Evolutionary conservation across 2,797 vertebrate genomes (phyloP), one percentile per base, ranked within the genome.

Genomic region (Glyptemys insculpta): DNA sequence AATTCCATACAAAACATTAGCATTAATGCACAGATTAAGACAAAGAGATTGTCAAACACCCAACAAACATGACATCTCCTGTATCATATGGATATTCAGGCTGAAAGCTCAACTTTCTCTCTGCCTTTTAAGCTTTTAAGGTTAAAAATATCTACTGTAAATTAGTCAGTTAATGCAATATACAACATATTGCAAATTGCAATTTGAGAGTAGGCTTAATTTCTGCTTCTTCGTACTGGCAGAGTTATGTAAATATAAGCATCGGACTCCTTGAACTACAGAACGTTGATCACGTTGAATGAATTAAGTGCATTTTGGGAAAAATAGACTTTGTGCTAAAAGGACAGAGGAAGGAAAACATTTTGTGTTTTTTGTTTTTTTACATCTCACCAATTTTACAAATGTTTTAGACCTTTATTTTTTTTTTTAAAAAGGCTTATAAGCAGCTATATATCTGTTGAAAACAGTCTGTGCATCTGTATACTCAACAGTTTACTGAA

Each of bases 401-500:
- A 18, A 31, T 49, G 14, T 27, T 47, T 78, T 78, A 47, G 44
- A 47, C 7, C n/a, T 72, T 37, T 72, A 12, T 72, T 19, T 72
- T 44, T 87, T 54, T 4, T 31, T n/a, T n/a, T n/a, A n/a, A 91
- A 83, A 83, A 94, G 62, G 21, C 54, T 92, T 50, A 54, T 79
- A 79, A 37, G 65, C 57, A 96, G 84, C 94, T 54, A 85, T 6
- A 54, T 59, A 47, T 93, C 7, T 50, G 93, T 76, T 81, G 81
- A 93, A 65, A 86, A 76, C 78, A 59, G 53, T 76, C 76, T 81
- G 0, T 10, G 37, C 9, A 92, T 23, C 34, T 90, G 85, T 78
- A 76, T 78, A 83, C 53, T 50, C 83, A 41, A 91, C 56, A 93
- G 84, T 15, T 54, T 88, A 50, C 8, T 94, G 89, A 94, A 59